phyloP scores from a whole-genome alignment of 2,113 vertebrate genomes.

The Strix aluco region DNA sequence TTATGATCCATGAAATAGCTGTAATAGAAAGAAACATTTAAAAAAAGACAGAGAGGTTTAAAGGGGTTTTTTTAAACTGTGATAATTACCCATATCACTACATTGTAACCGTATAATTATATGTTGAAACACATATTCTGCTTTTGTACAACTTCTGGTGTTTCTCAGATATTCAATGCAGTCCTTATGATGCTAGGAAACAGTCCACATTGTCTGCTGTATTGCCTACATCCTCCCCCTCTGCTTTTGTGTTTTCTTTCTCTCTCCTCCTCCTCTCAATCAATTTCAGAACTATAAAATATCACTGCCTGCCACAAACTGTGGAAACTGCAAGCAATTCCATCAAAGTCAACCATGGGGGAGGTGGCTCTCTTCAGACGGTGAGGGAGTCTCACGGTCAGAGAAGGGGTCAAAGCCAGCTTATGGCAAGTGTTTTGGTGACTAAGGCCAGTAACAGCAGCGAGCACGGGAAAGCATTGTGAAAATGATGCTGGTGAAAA shows the following conservation, averaged over 20 bases:
- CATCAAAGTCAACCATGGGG: neutral
- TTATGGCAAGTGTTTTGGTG: neutral
- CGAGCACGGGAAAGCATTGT: neutral
- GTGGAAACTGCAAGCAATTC: neutral
- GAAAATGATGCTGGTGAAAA: neutral
- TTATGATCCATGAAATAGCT: conserved; percentile 48
- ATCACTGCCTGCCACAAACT: neutral
- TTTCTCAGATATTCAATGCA: conserved; percentile 34
- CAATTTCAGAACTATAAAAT: neutral
- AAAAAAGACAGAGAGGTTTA: neutral
- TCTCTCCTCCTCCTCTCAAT: neutral
- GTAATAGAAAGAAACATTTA: neutral
- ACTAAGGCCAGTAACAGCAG: neutral
- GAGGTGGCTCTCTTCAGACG: neutral
- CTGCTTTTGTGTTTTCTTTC: neutral
- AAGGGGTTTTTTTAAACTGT: neutral
- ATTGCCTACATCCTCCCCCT: neutral
- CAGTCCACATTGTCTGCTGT: neutral
- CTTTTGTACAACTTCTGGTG: neutral
- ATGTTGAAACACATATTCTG: neutral
- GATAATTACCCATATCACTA: conserved; percentile 41
- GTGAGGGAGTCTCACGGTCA: neutral
- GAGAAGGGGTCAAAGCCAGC: neutral
- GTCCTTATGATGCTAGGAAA: neutral
- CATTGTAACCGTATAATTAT: conserved; percentile 40